Evolutionary conservation across 2,113 vertebrate genomes (phyloP), one percentile per base, ranked within the genome.

Genomic region (Morone saxatilis): DNA sequence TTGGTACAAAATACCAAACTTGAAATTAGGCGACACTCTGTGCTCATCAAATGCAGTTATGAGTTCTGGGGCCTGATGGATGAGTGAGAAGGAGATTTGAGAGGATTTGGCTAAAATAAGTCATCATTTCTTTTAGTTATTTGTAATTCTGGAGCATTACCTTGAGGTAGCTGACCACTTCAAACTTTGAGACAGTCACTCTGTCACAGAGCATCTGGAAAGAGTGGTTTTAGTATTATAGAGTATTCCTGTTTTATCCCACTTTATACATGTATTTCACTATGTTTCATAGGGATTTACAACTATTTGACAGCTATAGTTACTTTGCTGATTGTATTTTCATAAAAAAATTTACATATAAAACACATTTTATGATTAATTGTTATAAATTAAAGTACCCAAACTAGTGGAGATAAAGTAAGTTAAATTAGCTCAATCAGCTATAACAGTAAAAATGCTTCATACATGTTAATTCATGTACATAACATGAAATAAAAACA

Each of bases 101-200:
- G 12, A 62, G 6, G 38, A 40, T 17, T 40, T 16, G 3, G 31
- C 6, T 59, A 5, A 50, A 63, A 31, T n/a, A 57, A 62, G 10
- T 19, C 0, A 1, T 65, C 13, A 12, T 48, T 13, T 54, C 13
- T 47, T 47, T 63, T 48, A 41, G 8, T 38, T 8, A 54, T 7
- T 14, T 4, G 9, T 59, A 0, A 40, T 63, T 69, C 77, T 19
- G 3, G 45, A 56, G 31, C 8, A 14, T 78, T 95, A 98, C 97
- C 96, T 97, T 98, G 56, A 97, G 95, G 91, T 96, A 97, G 76
- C 96, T 94, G 89, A 98, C 96, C 47, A 95, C 95, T 22, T 97
- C 96, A 93, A 98, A 97, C 81, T 93, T 95, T 67, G 96, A 94
- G 62, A 96, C 95, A 11, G 94, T 96, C 85, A 98, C 94, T 84